A percentile compares a stretch with the other conserved stretches of the same genome.
These are phyloP conservation scores for Gambusia affinis DNA, from an alignment of 2,113 vertebrate species.

Conservation along the genomic window DNA sequence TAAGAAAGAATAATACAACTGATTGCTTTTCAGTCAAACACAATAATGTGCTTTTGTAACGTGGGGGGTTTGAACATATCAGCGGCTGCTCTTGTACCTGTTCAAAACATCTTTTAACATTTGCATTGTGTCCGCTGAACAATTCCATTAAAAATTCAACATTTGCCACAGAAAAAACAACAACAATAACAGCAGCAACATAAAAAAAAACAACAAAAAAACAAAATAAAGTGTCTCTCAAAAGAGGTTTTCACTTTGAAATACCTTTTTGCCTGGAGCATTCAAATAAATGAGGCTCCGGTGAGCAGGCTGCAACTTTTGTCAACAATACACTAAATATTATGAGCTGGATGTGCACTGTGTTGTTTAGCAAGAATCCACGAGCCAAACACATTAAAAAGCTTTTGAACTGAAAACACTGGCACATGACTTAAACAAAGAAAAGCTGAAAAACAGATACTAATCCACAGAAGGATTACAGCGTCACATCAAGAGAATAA, in stretches of 20 bases:
- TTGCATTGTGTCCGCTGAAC: conserved; percentile 29
- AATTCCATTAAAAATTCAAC: conserved; percentile 40
- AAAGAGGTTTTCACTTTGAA: conserved; percentile 61
- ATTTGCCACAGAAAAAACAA: conserved; percentile 22
- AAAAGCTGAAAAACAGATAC: conserved; percentile 1
- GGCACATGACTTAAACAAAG: conserved; percentile 9
- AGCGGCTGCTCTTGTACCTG: conserved; percentile 3
- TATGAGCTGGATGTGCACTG: conserved; percentile 57
- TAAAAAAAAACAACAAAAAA: not conserved
- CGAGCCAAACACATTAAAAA: conserved; percentile 24
- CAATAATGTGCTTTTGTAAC: conserved; percentile 19
- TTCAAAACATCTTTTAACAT: conserved; percentile 17
- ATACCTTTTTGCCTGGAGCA: conserved; percentile 62
- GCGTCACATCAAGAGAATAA: not conserved
- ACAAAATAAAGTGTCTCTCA: conserved; percentile 21
- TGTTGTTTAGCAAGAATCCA: conserved; percentile 41
- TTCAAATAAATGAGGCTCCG: conserved; percentile 66
- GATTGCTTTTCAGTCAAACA: not conserved
- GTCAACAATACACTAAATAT: conserved; percentile 61
- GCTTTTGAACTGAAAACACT: conserved; percentile 29
- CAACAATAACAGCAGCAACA: no score
- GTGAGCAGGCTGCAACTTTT: conserved; percentile 62
- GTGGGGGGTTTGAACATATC: conserved; percentile 35
- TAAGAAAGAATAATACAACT: not conserved
- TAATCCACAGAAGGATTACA: conserved; percentile 1